These are phyloP conservation scores for Cydia strobilella DNA, from an alignment of 1,140 invertebrate genomes.

Conservation along the genomic window DNA sequence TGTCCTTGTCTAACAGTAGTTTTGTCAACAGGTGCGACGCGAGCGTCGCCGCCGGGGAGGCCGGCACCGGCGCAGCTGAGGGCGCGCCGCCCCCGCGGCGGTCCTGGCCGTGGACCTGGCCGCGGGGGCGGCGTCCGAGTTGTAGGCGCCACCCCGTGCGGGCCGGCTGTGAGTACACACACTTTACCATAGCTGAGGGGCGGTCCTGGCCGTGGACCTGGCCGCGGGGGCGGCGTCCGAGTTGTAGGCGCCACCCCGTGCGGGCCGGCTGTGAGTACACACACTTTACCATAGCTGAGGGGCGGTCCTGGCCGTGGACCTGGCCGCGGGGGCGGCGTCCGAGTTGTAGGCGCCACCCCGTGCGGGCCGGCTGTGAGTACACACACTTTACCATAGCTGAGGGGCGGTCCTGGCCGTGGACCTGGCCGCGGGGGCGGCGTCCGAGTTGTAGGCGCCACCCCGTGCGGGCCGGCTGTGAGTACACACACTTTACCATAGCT, in stretches of 20 bases:
- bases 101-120: constrained; percentile 68
- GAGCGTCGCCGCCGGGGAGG: constrained; percentile 64
- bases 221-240: too few relatives aligned
- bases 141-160: background rate
- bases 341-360: background rate
- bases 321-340: background rate
- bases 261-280: background rate
- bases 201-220: too few relatives aligned
- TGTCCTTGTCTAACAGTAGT: constrained; percentile 49
- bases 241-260: too few relatives aligned
- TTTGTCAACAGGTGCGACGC: constrained; percentile 56
- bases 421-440: background rate
- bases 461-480: too few relatives aligned
- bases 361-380: background rate
- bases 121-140: constrained; percentile 46
- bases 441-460: too few relatives aligned
- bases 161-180: background rate
- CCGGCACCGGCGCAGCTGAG: constrained; percentile 66
- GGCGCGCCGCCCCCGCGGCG: constrained; percentile 71
- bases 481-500: too few relatives aligned
- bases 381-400: too few relatives aligned
- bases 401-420: background rate
- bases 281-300: too few relatives aligned
- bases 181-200: too few relatives aligned
- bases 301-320: constrained; percentile 6